phyloP scores from a whole-genome alignment of 2,113 vertebrate species.

The Labeo rohita region DNA sequence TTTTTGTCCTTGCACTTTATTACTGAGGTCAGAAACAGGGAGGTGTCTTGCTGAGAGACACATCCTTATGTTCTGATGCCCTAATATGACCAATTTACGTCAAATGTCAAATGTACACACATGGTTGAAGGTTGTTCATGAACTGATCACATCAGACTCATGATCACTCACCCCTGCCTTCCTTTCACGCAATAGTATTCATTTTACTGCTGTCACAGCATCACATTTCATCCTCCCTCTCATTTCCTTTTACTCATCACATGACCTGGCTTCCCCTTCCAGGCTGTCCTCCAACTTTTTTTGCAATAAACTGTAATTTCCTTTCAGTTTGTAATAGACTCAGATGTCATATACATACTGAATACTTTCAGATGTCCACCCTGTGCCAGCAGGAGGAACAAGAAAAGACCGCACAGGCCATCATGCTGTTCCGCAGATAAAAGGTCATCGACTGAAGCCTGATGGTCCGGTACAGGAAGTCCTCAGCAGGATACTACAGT shows the following conservation, averaged over 20 bases:
- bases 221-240: slow-evolving; percentile 22
- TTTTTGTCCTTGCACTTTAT: not conserved
- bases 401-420: not conserved
- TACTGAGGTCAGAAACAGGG: not conserved
- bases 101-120: not conserved
- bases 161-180: not conserved
- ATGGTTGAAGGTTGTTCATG: not conserved
- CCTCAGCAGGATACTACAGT: slow-evolving; percentile 26
- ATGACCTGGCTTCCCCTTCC: slow-evolving; percentile 36
- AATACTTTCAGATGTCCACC: slow-evolving; percentile 11
- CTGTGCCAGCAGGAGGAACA: slow-evolving; percentile 5
- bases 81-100: not conserved
- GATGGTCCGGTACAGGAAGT: slow-evolving; percentile 31
- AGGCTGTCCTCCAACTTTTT: not conserved
- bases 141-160: slow-evolving; percentile 16
- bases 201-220: slow-evolving; percentile 48
- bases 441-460: slow-evolving; percentile 18
- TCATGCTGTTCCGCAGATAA: slow-evolving; percentile 8
- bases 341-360: not conserved
- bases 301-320: not conserved
- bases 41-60: not conserved
- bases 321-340: not conserved
- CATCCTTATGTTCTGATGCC: slow-evolving; percentile 21
- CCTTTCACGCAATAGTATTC: not conserved
- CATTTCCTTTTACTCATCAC: slow-evolving; percentile 40